Base-by-base conservation (phyloP, 2,113 vertebrate species). In the Murina feae region DNA sequence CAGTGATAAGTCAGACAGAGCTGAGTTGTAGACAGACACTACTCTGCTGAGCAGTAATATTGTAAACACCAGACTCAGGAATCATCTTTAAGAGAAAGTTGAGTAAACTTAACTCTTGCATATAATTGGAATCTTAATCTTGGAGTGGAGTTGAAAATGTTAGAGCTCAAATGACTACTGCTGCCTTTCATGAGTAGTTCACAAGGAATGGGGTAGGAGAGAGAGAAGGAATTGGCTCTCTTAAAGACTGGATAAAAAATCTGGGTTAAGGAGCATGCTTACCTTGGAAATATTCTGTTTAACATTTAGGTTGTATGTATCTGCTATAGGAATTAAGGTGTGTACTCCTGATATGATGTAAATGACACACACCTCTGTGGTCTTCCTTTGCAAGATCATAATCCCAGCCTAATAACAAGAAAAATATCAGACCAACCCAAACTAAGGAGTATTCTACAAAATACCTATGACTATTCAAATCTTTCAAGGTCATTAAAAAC, bases 161-260 rank as follows among this genome's bases (percentile, higher is more conserved):
- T 98, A 91, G 94, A 98, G 99, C 99, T 99, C 96, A 12, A 97
- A 97, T 97, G 98, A 99, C 99, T 99, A 98, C 98, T 99, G 99
- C 99, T 99, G 99, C 99, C 99, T 99, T 99, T 99, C 98, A 97
- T 98, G 99, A 99, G 99, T 99, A 99, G 99, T 98, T 98, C 93
- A 97, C 68, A 25, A 96, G 97, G 97, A 95, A 83, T 76, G 89
- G 96, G 96, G 96, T 23, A 10, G 76, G 78, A 39, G 89, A 16
- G 91, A 96, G 55, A 25, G 95, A 2, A 53, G 49, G 89, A 97
- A 96, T 55, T 95, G 95, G 93, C 72, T 16, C 92, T 96, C 90
- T 95, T 97, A 97, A 97, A 96, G 89, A 3, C 9, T 51, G 16
- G 90, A 94, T 42, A 37, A 90, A 83, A 83, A 96, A 92, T 9